These are phyloP conservation scores for Hassar affinis DNA, from an alignment of 2,113 vertebrate species.

Conservation along the genomic window DNA sequence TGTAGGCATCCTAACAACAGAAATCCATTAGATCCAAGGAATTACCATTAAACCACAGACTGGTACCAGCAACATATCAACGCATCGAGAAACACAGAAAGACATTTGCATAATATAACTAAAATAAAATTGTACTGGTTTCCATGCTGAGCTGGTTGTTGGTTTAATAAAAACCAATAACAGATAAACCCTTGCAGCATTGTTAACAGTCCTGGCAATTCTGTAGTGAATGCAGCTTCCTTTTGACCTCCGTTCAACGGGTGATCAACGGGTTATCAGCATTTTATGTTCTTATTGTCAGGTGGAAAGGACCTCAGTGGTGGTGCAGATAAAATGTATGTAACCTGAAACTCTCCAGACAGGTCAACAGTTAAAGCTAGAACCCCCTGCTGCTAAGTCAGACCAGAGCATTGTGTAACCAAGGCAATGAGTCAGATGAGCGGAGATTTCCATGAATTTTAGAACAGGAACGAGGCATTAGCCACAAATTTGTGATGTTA, in stretches of 20 bases:
- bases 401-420: neutral
- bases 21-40: neutral
- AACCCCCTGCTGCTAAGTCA: neutral
- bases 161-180: neutral
- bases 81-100: neutral
- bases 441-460: neutral
- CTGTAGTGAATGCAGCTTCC: neutral
- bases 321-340: neutral
- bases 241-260: slow-evolving; percentile 2
- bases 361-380: slow-evolving; percentile 6
- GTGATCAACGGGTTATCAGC: neutral
- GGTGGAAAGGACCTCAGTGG: neutral
- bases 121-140: neutral
- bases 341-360: slow-evolving; percentile 8
- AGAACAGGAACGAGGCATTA: neutral
- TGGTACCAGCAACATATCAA: neutral
- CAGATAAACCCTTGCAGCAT: neutral
- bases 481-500: neutral
- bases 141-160: neutral
- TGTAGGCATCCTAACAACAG: neutral
- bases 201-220: neutral
- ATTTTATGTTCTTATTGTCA: slow-evolving; percentile 5
- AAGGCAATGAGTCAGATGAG: neutral
- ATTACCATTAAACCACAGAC: neutral
- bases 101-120: too few relatives aligned